Conservation (phyloP, 2,888 invertebrate species). For the Troides oblongomaculatus region DNA sequence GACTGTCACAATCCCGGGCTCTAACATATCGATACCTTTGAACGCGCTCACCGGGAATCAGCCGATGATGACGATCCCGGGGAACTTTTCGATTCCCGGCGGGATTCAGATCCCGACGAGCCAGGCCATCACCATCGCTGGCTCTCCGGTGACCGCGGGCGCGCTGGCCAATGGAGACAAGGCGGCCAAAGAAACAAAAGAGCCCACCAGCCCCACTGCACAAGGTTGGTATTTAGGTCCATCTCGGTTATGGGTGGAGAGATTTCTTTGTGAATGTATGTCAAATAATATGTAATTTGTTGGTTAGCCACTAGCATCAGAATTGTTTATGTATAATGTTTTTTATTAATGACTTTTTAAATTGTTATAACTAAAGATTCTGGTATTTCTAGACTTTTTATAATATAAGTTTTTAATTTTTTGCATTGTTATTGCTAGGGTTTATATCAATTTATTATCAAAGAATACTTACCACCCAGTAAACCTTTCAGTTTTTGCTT, state of each 20-base stretch:
- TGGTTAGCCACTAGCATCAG: background rate
- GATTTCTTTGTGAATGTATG: conserved; percentile 7
- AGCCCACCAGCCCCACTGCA: conserved; percentile 45
- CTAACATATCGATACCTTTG: conserved; percentile 81
- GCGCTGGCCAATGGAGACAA: conserved; percentile 58
- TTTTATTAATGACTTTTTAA: background rate
- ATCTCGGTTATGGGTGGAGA: conserved; percentile 30
- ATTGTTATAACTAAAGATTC: too few species aligned
- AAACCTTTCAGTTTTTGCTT: conserved; percentile 36
- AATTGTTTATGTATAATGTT: background rate
- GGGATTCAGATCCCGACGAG: conserved; percentile 44
- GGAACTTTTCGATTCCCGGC: conserved; percentile 69
- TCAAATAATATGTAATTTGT: background rate
- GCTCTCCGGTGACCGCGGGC: conserved; percentile 36
- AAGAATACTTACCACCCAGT: conserved; percentile 7
- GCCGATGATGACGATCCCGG: conserved; percentile 78
- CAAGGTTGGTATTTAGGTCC: conserved; percentile 64
- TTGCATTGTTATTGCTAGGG: too few species aligned
- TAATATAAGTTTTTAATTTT: too few species aligned
- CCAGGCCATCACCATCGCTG: conserved; percentile 56
- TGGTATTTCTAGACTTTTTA: too few species aligned
- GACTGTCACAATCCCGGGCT: conserved; percentile 81
- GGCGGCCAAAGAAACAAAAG: conserved; percentile 77
- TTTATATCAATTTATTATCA: background rate
- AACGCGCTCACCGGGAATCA: conserved; percentile 72